Evolutionary conservation across 2,888 invertebrate genomes (phyloP), one percentile per base, ranked within the genome.

Genomic region (Gryllus longicercus): DNA sequence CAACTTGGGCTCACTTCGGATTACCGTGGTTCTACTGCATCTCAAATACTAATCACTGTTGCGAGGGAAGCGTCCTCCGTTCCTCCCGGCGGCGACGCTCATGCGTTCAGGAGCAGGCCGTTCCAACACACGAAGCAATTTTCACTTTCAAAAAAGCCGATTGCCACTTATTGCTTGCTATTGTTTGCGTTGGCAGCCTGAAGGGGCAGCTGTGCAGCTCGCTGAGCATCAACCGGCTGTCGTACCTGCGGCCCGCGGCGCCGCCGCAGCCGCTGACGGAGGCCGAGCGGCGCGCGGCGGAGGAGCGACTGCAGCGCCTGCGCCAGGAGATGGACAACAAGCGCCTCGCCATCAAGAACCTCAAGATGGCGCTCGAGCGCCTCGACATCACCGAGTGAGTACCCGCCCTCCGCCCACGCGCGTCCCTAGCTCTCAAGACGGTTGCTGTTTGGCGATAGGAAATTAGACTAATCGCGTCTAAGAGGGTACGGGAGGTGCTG

Each of bases 361-460:
- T 96, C 51, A 93, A 95, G 86, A 90, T 93, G 83, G 92, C 95
- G 0, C 89, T 96, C 38, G 95, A 96, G 84, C 91, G 94, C 84
- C 90, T 96, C 16, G 95, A 96, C 85, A 95, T 95, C 77, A 95
- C 95, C 50, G 96, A 96, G 96, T 96, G 87, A 92, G 94, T 89
- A 21, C 38, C 25, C 38, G 5, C 21, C 1, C 21, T 21, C 21
- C 21, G 21, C 21, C 21, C 21, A 21, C 21, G 21, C 21, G 21
- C 21, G 21, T 1, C 21, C 25, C 3, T 38, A 0, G 38, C 38
- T 0, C 38, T 38, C 1, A 5, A 38, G 38, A 4, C 1, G 38
- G 8, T 38, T 38, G 38, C 38, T 38, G 5, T 38, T 5, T 38
- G 38, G 8, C 38, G 38, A 5, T 5, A 8, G 5, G 38, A 8